A percentile compares a stretch with the other conserved stretches of the same genome.
These are phyloP conservation scores for Drosophila tani DNA, from an alignment of 1,140 invertebrate genomes.

Conservation along the genomic window DNA sequence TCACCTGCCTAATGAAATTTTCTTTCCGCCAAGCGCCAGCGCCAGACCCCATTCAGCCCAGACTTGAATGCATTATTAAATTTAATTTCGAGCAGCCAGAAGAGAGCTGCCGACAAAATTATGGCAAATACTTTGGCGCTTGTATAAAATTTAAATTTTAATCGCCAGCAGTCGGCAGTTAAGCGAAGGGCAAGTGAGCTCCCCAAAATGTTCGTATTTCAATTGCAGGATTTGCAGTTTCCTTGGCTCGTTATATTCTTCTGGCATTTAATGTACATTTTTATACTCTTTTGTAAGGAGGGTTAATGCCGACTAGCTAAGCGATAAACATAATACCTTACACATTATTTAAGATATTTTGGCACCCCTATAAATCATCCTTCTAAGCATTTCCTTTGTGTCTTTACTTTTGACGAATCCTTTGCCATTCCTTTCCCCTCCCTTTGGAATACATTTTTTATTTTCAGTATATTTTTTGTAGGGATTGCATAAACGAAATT, in stretches of 20 bases:
- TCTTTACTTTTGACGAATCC: background rate
- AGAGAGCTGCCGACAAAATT: conserved; percentile 51
- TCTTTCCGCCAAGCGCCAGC: conserved; percentile 41
- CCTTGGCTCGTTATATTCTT: background rate
- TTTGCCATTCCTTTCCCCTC: conserved; percentile 13
- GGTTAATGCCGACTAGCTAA: background rate
- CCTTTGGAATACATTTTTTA: background rate
- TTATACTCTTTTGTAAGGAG: background rate
- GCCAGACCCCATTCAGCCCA: conserved; percentile 42
- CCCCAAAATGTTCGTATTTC: conserved; percentile 41
- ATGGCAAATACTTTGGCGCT: conserved; percentile 64
- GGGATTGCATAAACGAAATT: conserved; percentile 74
- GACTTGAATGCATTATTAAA: conserved; percentile 72
- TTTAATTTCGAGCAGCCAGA: conserved; percentile 62
- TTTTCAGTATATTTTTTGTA: conserved; percentile 20
- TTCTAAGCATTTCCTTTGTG: background rate
- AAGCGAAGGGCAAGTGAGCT: conserved; percentile 1
- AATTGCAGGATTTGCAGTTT: conserved; percentile 2
- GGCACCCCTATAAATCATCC: background rate
- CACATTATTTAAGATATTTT: background rate
- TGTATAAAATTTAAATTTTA: conserved; percentile 78
- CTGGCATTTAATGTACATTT: background rate
- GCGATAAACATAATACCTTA: background rate
- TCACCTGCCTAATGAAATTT: conserved; percentile 51
- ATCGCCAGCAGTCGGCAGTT: conserved; percentile 41